phyloP scores from a whole-genome alignment of 2,113 vertebrate genomes.

The Psephotus haematonotus region DNA sequence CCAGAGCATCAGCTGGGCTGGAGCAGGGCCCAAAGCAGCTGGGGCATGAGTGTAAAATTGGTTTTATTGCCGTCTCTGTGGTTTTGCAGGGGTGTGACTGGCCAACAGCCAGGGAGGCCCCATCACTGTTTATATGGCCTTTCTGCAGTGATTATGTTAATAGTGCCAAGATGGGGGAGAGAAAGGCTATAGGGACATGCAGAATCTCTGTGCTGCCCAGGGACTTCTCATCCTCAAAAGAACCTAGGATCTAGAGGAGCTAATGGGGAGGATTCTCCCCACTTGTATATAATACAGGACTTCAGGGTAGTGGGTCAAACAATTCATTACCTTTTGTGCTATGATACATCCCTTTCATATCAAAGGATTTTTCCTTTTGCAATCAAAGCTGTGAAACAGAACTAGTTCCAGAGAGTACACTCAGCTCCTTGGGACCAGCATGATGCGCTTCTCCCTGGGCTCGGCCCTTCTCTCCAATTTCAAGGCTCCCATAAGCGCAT shows the following conservation, averaged over 20 bases:
- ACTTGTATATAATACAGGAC: neutral
- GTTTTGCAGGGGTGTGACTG: constrained; percentile 47
- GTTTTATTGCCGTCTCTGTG: constrained; percentile 40
- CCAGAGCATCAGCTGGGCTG: constrained; percentile 53
- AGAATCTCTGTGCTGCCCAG: neutral
- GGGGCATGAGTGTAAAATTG: constrained; percentile 3
- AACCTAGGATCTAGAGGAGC: neutral
- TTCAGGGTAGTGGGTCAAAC: neutral
- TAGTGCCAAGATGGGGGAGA: neutral
- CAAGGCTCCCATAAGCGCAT: neutral
- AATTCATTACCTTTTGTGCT: neutral
- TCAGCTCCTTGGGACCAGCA: neutral
- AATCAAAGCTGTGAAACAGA: neutral
- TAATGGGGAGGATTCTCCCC: neutral
- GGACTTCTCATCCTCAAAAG: neutral
- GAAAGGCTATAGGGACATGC: fast-evolving
- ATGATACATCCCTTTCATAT: neutral
- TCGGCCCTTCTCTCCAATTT: neutral
- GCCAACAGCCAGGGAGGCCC: constrained; percentile 44
- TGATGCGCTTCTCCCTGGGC: fast-evolving
- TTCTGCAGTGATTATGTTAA: neutral
- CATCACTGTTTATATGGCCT: neutral
- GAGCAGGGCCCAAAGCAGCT: constrained; percentile 45
- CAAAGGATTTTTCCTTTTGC: neutral
- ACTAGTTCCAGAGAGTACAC: neutral